These are phyloP conservation scores for Agrilus mali DNA, from an alignment of 2,888 invertebrate species.

Conservation along the genomic window DNA sequence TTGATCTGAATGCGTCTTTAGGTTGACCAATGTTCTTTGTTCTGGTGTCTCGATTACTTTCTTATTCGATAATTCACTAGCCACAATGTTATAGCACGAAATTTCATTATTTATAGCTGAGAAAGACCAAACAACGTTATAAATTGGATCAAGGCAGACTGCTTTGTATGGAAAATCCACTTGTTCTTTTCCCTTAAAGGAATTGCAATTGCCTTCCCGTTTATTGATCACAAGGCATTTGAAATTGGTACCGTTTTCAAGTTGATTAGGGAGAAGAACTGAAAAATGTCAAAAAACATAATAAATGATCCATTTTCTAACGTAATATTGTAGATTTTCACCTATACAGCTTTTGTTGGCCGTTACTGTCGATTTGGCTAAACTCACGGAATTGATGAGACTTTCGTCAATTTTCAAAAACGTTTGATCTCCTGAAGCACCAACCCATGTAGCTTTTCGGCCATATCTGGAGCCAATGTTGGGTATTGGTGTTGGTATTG, in stretches of 20 bases:
- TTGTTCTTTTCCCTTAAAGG: constrained; percentile 73
- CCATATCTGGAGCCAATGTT: constrained; percentile 77
- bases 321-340: constrained; percentile 33
- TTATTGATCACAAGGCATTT: constrained; percentile 84
- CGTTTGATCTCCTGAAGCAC: constrained; percentile 93
- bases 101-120: constrained; percentile 53
- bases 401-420: constrained; percentile 86
- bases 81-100: constrained; percentile 72
- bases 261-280: constrained; percentile 74
- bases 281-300: constrained; percentile 13
- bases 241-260: constrained; percentile 59
- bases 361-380: constrained; percentile 78
- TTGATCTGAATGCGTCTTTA: constrained; percentile 13
- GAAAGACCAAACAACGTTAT: constrained; percentile 90
- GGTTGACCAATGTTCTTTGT: constrained; percentile 20
- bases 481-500: constrained; percentile 63
- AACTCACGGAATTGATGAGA: constrained; percentile 79
- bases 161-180: constrained; percentile 70
- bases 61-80: constrained; percentile 50
- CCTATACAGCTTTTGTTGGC: constrained; percentile 76
- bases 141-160: constrained; percentile 79
- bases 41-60: constrained; percentile 25
- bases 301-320: not conserved
- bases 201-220: constrained; percentile 74
- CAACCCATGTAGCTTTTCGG: constrained; percentile 83